phyloP scores from a whole-genome alignment of 2,797 vertebrate genomes.

The Apodemus agrarius region DNA sequence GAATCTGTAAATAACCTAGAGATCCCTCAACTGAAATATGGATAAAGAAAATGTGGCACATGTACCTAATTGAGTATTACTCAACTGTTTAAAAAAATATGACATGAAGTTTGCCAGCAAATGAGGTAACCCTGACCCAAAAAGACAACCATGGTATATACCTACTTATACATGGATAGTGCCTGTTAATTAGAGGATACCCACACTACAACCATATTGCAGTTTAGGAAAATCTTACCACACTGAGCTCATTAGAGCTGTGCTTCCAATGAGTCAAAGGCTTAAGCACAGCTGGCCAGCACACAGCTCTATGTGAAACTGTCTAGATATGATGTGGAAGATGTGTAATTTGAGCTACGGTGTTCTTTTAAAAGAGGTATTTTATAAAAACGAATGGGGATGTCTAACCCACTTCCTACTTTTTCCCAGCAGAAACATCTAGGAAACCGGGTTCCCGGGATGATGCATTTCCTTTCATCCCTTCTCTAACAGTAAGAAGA shows the following conservation, averaged over 20 bases:
- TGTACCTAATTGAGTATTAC: neutral
- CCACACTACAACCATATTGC: neutral
- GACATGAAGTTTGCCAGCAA: neutral
- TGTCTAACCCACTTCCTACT: conserved; percentile 24
- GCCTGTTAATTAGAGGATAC: neutral
- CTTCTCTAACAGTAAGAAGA: neutral
- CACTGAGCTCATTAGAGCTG: conserved; percentile 27
- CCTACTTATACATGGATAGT: neutral
- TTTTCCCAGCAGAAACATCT: conserved; percentile 36
- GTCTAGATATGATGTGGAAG: conserved; percentile 49
- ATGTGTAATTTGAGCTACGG: conserved; percentile 21
- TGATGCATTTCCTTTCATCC: conserved; percentile 16
- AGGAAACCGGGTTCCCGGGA: neutral
- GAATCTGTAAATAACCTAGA: neutral
- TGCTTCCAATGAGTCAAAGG: conserved; percentile 37
- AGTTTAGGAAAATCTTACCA: conserved; percentile 58
- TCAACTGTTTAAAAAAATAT: neutral
- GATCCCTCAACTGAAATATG: neutral
- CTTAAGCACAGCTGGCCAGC: conserved; percentile 20
- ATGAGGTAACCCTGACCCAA: neutral
- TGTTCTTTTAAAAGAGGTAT: conserved; percentile 63
- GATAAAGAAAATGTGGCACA: neutral
- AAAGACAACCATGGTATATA: neutral
- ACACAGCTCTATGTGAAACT: neutral
- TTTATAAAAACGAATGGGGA: conserved; percentile 34